These are phyloP conservation scores for Meloidogyne exigua DNA, from an alignment of 1,140 invertebrate genomes.

Conservation along the genomic window DNA sequence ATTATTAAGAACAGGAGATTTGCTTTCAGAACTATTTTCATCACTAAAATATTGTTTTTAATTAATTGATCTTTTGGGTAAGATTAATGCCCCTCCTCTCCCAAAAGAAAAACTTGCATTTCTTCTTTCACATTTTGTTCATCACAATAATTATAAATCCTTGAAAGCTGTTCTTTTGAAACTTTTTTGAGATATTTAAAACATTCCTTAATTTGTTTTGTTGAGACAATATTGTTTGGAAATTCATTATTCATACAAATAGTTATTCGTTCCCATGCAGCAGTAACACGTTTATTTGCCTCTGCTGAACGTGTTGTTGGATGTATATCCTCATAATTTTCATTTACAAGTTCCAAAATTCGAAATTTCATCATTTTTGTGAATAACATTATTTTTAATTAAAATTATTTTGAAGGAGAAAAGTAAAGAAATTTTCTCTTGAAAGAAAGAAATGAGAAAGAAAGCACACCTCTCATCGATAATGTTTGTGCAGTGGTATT, in stretches of 20 bases:
- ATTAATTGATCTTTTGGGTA: neutral
- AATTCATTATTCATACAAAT: neutral
- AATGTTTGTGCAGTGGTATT: neutral
- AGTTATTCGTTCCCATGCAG: neutral
- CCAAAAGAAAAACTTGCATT: neutral
- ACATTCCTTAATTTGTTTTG: neutral
- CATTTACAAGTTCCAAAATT: neutral
- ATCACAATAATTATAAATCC: neutral
- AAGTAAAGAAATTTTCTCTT: neutral
- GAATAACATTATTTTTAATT: neutral
- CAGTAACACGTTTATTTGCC: neutral
- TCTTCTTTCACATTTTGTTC: neutral
- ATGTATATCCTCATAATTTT: neutral
- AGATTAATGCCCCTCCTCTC: too few species aligned
- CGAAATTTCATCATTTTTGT: constrained; percentile 2
- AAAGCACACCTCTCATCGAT: neutral
- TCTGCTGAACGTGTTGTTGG: neutral
- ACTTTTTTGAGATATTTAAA: neutral
- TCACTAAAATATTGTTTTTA: neutral
- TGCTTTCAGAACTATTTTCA: neutral
- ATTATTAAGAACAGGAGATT: neutral
- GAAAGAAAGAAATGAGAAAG: neutral
- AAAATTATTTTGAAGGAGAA: neutral
- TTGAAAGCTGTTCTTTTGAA: neutral
- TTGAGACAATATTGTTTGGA: neutral